A percentile compares a stretch with the other conserved stretches of the same genome.
Evolutionary conservation across 2,113 vertebrate genomes (phyloP).

Genomic region (Microcebus murinus): DNA sequence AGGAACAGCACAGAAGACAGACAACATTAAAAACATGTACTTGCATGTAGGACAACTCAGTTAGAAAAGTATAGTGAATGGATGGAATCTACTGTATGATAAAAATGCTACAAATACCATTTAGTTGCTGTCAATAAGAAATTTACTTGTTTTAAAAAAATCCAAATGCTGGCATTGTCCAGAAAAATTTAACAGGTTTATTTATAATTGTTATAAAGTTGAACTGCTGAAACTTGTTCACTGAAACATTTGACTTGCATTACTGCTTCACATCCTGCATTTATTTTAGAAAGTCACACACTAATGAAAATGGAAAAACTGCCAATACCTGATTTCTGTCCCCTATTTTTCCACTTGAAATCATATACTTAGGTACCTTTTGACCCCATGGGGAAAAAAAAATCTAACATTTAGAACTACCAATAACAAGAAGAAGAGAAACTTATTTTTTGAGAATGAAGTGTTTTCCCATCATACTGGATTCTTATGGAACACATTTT

Average conservation of each 20-base stretch:
- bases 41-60: constrained; percentile 87
- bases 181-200: constrained; percentile 89
- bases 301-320: constrained; percentile 90
- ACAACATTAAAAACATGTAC: constrained; percentile 91
- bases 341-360: constrained; percentile 87
- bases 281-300: constrained; percentile 89
- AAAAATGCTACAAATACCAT: too few relatives aligned
- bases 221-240: constrained; percentile 60
- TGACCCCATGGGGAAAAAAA: too few relatives aligned
- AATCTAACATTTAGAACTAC: too few relatives aligned
- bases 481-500: too few relatives aligned
- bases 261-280: constrained; percentile 80
- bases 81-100: too few relatives aligned
- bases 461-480: too few relatives aligned
- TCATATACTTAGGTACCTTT: constrained; percentile 90
- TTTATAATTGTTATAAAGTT: constrained; percentile 90
- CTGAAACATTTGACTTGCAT: constrained; percentile 75
- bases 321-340: constrained; percentile 88
- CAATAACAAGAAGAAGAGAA: too few relatives aligned
- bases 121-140: too few relatives aligned
- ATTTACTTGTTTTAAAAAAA: too few relatives aligned
- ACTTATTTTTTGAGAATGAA: too few relatives aligned
- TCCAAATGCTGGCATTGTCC: constrained; percentile 91
- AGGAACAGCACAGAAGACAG: constrained; percentile 92
- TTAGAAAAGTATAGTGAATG: too few relatives aligned